A percentile compares a stretch with the other conserved stretches of the same genome.
These are phyloP conservation scores for Sylvilagus bachmani DNA, from an alignment of 2,113 vertebrate genomes.

Conservation along the genomic window DNA sequence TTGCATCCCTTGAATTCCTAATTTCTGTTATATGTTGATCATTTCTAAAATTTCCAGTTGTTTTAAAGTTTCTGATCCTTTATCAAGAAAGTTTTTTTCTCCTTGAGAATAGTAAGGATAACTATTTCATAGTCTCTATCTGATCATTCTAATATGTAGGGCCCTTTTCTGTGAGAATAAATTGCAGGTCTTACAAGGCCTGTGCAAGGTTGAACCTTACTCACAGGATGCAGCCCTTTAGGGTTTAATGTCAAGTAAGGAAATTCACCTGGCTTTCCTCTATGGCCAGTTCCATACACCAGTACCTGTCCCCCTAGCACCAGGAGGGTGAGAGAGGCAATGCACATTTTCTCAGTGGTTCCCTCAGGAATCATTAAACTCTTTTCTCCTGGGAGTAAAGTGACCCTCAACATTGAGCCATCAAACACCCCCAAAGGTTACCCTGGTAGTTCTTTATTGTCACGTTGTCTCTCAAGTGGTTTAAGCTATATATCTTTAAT, in stretches of 20 bases:
- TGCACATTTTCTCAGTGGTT: not conserved
- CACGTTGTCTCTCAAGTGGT: not conserved
- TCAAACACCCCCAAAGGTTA: not conserved
- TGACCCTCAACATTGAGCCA: not conserved
- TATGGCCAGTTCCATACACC: not conserved
- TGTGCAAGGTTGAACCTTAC: not conserved
- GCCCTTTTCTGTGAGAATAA: not conserved
- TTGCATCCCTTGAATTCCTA: not conserved
- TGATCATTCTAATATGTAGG: not conserved
- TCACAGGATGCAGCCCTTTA: not conserved
- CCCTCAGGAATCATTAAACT: not conserved
- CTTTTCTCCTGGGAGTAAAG: not conserved
- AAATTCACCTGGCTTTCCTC: not conserved
- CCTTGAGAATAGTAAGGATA: not conserved
- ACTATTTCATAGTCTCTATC: not conserved
- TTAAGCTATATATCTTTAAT: not conserved
- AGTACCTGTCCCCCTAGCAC: not conserved
- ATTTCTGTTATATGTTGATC: constrained; percentile 8
- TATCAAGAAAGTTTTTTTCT: constrained; percentile 8
- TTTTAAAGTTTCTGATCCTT: not conserved
- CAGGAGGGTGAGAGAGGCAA: not conserved
- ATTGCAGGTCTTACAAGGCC: not conserved
- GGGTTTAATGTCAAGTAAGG: not conserved
- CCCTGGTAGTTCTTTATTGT: not conserved
- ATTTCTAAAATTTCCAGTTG: constrained; percentile 22